These are phyloP conservation scores for Tetranychus urticae DNA, from an alignment of 1,140 invertebrate genomes.

Conservation along the genomic window DNA sequence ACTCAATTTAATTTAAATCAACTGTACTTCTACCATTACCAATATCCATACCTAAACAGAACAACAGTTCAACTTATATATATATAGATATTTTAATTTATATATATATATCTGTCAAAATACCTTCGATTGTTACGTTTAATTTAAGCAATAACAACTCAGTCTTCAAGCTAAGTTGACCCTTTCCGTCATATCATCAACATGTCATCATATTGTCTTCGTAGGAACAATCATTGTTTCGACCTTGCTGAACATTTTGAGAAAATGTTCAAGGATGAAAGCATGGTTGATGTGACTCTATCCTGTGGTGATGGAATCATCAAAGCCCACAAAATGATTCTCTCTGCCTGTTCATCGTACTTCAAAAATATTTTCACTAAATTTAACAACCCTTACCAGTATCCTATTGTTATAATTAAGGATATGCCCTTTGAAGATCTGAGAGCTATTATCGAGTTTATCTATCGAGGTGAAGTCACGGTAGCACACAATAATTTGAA, in stretches of 20 bases:
- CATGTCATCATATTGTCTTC: background rate
- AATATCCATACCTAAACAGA: no score
- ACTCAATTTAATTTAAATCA: no score
- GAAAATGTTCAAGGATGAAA: slow-evolving; percentile 6
- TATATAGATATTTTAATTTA: no score
- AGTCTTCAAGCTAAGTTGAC: no score
- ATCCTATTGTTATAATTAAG: slow-evolving; percentile 70
- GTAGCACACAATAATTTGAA: slow-evolving; percentile 72
- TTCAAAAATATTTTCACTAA: slow-evolving; percentile 22
- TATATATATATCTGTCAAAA: no score
- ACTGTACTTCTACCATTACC: no score
- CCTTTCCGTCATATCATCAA: background rate
- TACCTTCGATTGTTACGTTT: no score
- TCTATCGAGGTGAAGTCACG: slow-evolving; percentile 81
- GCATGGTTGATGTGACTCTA: slow-evolving; percentile 5
- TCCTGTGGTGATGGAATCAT: slow-evolving; percentile 13
- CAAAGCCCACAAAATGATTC: slow-evolving; percentile 22
- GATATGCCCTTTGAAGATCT: slow-evolving; percentile 73
- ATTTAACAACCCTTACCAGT: slow-evolving; percentile 47
- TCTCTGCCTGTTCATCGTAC: slow-evolving; percentile 27
- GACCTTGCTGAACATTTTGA: background rate
- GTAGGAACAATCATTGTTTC: background rate
- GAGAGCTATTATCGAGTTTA: slow-evolving; percentile 75
- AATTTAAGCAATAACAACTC: no score
- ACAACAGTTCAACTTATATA: no score